These are phyloP conservation scores for Epistrophe grossulariae DNA, from an alignment of 2,888 invertebrate genomes.

Conservation along the genomic window DNA sequence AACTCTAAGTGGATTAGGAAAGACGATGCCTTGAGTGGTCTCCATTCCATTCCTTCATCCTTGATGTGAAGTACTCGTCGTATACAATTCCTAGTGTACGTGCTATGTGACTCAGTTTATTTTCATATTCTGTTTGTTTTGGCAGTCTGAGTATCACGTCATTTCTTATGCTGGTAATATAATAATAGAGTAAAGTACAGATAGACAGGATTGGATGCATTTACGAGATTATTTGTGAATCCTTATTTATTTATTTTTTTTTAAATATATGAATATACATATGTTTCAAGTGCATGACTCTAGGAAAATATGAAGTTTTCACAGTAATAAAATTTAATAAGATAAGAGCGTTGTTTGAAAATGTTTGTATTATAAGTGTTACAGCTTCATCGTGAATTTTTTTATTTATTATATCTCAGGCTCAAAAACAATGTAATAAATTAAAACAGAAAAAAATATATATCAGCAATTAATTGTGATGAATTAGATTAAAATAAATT, in stretches of 20 bases:
- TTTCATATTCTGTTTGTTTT: constrained; percentile 29
- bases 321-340: not conserved
- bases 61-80: constrained; percentile 2
- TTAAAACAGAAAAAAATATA: too few species aligned
- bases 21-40: constrained; percentile 28
- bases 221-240: constrained; percentile 48
- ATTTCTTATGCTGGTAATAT: constrained; percentile 17
- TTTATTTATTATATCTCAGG: not conserved
- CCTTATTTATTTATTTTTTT: not conserved
- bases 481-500: too few species aligned
- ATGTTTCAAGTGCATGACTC: not conserved
- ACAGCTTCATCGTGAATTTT: not conserved
- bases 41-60: constrained; percentile 9
- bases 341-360: not conserved
- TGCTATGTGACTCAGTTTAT: constrained; percentile 44
- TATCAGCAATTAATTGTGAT: too few species aligned
- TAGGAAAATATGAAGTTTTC: not conserved
- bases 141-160: constrained; percentile 26
- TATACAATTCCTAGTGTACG: constrained; percentile 32
- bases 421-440: too few species aligned
- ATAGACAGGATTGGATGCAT: constrained; percentile 13
- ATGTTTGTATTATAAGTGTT: not conserved
- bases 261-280: not conserved
- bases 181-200: not conserved
- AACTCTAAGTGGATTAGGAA: constrained; percentile 69